A percentile compares a stretch with the other conserved stretches of the same genome.
These are phyloP conservation scores for Drosophila lutescens DNA, from an alignment of 2,888 invertebrate species.

Conservation along the genomic window DNA sequence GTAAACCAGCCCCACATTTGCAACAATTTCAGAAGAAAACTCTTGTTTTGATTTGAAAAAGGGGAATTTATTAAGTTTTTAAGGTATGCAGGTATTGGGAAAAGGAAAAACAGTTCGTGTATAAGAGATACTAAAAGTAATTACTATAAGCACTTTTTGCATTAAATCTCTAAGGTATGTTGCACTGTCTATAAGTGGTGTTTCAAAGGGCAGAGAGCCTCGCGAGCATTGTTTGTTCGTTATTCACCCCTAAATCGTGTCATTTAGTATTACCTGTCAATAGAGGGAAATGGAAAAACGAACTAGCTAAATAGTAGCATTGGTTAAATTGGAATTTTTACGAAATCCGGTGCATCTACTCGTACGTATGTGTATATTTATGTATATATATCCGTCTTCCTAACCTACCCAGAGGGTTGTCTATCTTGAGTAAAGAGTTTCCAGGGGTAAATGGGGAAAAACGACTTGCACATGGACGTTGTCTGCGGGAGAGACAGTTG, in stretches of 20 bases:
- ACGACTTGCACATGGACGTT: constrained; percentile 33
- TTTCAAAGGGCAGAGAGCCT: constrained; percentile 51
- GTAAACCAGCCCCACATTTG: too few species aligned
- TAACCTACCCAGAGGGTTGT: constrained; percentile 49
- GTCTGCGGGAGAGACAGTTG: constrained; percentile 18
- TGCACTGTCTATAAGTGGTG: constrained; percentile 32
- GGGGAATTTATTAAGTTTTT: constrained; percentile 55
- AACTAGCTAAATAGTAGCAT: constrained; percentile 31
- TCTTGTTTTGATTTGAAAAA: constrained; percentile 30
- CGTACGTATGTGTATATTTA: constrained; percentile 43
- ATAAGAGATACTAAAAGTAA: constrained; percentile 35
- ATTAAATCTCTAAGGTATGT: constrained; percentile 45
- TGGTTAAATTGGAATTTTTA: constrained; percentile 64
- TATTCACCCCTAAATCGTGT: constrained; percentile 13
- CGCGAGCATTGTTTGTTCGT: constrained; percentile 44
- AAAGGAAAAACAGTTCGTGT: constrained; percentile 24
- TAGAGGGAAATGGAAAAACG: constrained; percentile 16
- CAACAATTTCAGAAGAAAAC: constrained; percentile 9
- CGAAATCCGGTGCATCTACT: constrained; percentile 62
- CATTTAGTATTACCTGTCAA: constrained; percentile 13
- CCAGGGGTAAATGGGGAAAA: not conserved
- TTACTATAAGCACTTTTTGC: constrained; percentile 57
- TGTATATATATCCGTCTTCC: constrained; percentile 36
- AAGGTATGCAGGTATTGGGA: constrained; percentile 41
- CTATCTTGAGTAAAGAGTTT: constrained; percentile 1